Evolutionary conservation across 2,888 invertebrate species (phyloP), one percentile per base, ranked within the genome.

Genomic region (Drepana falcataria): DNA sequence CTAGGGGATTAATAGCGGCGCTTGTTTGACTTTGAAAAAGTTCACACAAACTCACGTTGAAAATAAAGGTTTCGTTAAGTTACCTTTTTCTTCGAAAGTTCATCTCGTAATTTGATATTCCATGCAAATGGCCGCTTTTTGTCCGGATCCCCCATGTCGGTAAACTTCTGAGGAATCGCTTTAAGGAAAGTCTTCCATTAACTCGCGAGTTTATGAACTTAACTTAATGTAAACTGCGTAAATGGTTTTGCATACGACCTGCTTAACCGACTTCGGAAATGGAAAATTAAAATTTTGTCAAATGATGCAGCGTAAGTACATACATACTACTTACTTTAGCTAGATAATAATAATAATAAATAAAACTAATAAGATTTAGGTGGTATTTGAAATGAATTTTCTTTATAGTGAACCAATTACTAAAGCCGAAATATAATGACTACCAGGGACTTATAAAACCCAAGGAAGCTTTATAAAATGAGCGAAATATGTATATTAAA

Each of bases 21-120:
- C 37, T 49, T 6, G 41, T 51, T 51, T 51, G 51, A 51, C 51
- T 51, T 51, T 51, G 49, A 51, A 49, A 51, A 51, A 37, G 49
- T 49, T 49, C 21, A 35, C 21, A 35, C 6, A 3, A 51, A 40
- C 51, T 4, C 41, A 51, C 34, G 51, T 40, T 33, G 40, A 51
- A 41, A 51, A 40, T 51, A 34, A 41, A 51, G 33, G 37, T 51
- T 51, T 49, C 7, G 40, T 9, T 3, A 41, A 51, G 51, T 51
- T 51, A 41, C 51, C 40, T 40, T 51, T 49, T 51, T 51, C 41
- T 41, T 51, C 2, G 51, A 40, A 40, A 37, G 33, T 40, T 37
- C 33, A 41, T 33, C 33, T 9, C 9, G 51, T 51, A 51, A 51
- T 51, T 51, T 51, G 51, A 51, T 51, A 51, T 44, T 40, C 44